A percentile compares a stretch with the other conserved stretches of the same genome.
Conservation (phyloP, 2,113 vertebrate species). For the Hippopotamus amphibius region DNA sequence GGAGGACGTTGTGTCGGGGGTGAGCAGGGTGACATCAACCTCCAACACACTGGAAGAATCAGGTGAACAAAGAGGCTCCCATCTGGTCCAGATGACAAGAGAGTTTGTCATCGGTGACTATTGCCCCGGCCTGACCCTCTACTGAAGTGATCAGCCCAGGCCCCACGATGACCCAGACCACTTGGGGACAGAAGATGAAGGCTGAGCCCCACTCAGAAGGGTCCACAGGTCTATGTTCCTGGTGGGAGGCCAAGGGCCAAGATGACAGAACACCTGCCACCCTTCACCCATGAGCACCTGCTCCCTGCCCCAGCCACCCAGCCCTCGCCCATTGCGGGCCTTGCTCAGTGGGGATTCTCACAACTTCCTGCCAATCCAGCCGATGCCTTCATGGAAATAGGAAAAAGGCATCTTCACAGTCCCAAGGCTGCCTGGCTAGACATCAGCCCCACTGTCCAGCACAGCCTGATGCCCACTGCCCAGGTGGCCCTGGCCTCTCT, state of each 20-base stretch:
- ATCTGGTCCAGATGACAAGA: background rate
- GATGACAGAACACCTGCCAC: background rate
- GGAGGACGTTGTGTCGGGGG: background rate
- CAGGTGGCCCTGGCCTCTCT: background rate
- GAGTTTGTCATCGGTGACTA: rapidly evolving
- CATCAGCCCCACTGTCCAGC: background rate
- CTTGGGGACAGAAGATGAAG: too few species aligned
- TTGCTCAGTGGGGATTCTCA: background rate
- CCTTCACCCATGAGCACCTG: background rate
- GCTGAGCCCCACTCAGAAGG: background rate
- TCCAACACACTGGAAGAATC: background rate
- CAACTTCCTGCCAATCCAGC: background rate
- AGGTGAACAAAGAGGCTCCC: background rate
- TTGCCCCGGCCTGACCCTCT: background rate
- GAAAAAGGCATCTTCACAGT: background rate
- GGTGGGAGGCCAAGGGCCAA: background rate
- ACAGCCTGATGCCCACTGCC: background rate
- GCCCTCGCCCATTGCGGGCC: rapidly evolving
- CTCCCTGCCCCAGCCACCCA: background rate
- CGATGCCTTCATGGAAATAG: background rate
- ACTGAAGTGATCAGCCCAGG: background rate
- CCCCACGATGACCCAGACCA: too few species aligned
- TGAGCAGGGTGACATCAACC: background rate
- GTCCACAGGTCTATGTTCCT: background rate
- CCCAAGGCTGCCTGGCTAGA: background rate